Conservation (phyloP, 2,888 invertebrate genomes). For the Malthinus seriepunctatus region DNA sequence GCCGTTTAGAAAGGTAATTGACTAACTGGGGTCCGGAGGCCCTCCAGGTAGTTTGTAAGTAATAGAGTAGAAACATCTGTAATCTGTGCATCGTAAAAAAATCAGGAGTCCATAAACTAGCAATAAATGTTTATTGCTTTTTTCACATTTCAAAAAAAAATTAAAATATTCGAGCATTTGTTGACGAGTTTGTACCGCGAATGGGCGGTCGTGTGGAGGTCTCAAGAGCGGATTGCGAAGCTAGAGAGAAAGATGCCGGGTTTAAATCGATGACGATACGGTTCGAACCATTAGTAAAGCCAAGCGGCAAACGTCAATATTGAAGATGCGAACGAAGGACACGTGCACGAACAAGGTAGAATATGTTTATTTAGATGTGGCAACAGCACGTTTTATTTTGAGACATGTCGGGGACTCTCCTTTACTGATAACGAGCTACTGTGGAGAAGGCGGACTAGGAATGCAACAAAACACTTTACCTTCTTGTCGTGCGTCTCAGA, state of each 20-base stretch:
- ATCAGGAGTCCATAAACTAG: too few relatives aligned
- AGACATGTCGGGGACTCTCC: slow-evolving; percentile 15
- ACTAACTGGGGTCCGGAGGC: too few relatives aligned
- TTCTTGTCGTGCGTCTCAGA: not conserved
- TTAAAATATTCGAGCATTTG: slow-evolving; percentile 8
- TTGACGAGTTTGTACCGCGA: slow-evolving; percentile 13
- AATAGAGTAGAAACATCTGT: too few relatives aligned
- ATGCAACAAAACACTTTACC: slow-evolving; percentile 9
- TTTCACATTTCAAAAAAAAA: not conserved
- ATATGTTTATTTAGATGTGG: slow-evolving; percentile 23
- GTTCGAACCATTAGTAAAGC: slow-evolving; percentile 15
- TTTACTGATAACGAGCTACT: not conserved
- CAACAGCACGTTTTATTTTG: slow-evolving; percentile 30
- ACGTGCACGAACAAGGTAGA: slow-evolving; percentile 22
- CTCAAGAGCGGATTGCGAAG: slow-evolving; percentile 23
- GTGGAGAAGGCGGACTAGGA: slow-evolving; percentile 17
- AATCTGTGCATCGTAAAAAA: too few relatives aligned
- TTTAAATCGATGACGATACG: slow-evolving; percentile 31
- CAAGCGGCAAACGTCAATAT: slow-evolving; percentile 27
- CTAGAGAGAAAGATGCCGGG: slow-evolving; percentile 31
- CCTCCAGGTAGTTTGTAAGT: too few relatives aligned
- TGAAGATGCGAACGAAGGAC: slow-evolving; percentile 9
- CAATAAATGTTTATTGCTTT: too few relatives aligned
- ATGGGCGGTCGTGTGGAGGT: slow-evolving; percentile 9
- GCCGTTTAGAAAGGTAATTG: too few relatives aligned